Conservation (phyloP, 1,140 invertebrate species). For the Drosophila guanche region DNA sequence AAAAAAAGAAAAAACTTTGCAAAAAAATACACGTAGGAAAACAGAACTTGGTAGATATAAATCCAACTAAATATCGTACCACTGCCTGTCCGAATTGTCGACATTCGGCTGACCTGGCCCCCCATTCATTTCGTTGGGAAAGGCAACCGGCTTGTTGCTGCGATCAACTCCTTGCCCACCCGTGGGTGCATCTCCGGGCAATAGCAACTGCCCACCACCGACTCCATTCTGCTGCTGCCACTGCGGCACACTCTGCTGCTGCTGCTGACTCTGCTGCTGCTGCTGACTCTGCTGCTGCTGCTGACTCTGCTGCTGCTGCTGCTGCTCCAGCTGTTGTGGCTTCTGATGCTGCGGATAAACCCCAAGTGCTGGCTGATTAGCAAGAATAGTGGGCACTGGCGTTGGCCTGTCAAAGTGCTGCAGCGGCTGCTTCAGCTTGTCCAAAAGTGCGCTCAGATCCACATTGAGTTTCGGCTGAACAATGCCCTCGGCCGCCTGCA, state of each 20-base stretch:
- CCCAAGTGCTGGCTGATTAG: slow-evolving; percentile 24
- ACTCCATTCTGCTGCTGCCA: background rate
- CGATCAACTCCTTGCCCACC: background rate
- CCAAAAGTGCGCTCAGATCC: slow-evolving; percentile 65
- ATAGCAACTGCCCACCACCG: background rate
- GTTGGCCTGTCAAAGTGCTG: slow-evolving; percentile 64
- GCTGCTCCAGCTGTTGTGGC: background rate
- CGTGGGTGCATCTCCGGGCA: background rate
- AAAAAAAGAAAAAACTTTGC: too few species aligned
- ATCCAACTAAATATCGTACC: background rate
- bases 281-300: too few species aligned
- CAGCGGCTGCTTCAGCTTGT: slow-evolving; percentile 76
- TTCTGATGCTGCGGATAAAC: background rate
- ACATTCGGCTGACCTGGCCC: too few species aligned
- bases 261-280: background rate
- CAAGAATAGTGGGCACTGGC: slow-evolving; percentile 55
- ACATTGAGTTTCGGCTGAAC: slow-evolving; percentile 67
- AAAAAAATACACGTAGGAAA: background rate
- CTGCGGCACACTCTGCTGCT: background rate
- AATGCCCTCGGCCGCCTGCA: slow-evolving; percentile 82
- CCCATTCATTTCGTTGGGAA: background rate
- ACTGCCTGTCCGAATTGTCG: too few species aligned
- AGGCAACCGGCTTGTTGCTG: background rate
- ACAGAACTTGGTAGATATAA: too few species aligned
- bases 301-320: background rate